Evolutionary conservation across 2,888 invertebrate species (phyloP), one percentile per base, ranked within the genome.

Genomic region (Azorinus chamasolen): DNA sequence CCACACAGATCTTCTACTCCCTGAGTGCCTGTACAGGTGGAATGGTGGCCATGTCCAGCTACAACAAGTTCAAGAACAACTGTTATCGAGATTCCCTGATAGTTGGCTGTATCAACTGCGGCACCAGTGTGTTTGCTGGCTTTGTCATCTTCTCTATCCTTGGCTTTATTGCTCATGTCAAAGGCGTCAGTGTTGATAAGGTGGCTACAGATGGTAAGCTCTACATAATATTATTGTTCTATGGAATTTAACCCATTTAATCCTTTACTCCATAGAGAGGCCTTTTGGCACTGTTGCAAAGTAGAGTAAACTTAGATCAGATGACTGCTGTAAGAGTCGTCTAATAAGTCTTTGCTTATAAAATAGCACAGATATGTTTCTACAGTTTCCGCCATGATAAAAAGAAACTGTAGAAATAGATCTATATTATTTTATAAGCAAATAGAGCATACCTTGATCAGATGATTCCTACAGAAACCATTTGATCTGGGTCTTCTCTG

Each of bases 151-250:
- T 93, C 82, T 90, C 92, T 24, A 90, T 93, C 27, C 87, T 93
- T 55, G 97, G 97, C 1, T 96, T 96, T 62, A 93, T 94, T 91
- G 93, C 94, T 0, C 76, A 90, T 51, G 92, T 93, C 66, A 92
- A 93, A 70, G 91, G 92, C 16, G 89, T 92, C 0, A 84, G 83
- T 3, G 90, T 94, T 3, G 87, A 88, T 5, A 86, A 92, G 18
- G 92, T 93, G 0, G 92, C 90, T 27, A 87, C 86, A 18, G 90
- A 87, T 82, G 93, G 93, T 93, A 71, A 75, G 68, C 50, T 24
- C 24, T 16, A n/a, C 14, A 18, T 41, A 3, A 5, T 45, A 8
- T 45, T 16, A 8, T 5, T 45, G 4, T 45, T 45, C 14, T 5
- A 20, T 45, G 4, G 4, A 4, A 5, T 5, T 20, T 20, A 20